These are phyloP conservation scores for Cryptotermes secundus DNA, from an alignment of 1,140 invertebrate species.

Conservation along the genomic window DNA sequence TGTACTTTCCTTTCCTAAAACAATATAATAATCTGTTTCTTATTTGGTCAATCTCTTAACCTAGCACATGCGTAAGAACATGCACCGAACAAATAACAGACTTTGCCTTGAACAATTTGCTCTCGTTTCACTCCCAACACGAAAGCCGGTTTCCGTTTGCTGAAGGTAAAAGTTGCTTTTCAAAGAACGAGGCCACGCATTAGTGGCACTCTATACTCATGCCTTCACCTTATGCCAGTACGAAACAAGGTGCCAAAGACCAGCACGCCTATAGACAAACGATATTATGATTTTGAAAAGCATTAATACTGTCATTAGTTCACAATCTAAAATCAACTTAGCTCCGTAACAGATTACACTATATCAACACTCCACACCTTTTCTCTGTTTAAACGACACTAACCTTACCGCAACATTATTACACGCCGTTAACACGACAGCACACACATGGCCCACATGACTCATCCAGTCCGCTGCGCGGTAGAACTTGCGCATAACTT, in stretches of 20 bases:
- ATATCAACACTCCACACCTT: no score
- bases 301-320: no score
- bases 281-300: no score
- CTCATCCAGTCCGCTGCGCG: no score
- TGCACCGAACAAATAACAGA: neutral
- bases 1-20: neutral
- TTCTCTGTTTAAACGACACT: no score
- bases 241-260: neutral
- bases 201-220: neutral
- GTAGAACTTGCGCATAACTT: no score
- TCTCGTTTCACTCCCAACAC: slow-evolving; percentile 9
- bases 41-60: neutral
- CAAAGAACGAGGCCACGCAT: neutral
- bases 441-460: no score
- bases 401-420: no score
- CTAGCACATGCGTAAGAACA: neutral
- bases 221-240: neutral
- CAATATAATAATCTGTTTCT: neutral
- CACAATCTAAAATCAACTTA: no score
- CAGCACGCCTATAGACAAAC: neutral
- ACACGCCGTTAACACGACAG: no score
- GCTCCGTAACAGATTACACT: no score
- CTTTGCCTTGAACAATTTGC: neutral
- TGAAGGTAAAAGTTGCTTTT: slow-evolving; percentile 12
- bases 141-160: neutral